A percentile compares a stretch with the other conserved stretches of the same genome.
These are phyloP conservation scores for Cavia porcellus DNA, from an alignment of 2,113 vertebrate species.

Conservation along the genomic window DNA sequence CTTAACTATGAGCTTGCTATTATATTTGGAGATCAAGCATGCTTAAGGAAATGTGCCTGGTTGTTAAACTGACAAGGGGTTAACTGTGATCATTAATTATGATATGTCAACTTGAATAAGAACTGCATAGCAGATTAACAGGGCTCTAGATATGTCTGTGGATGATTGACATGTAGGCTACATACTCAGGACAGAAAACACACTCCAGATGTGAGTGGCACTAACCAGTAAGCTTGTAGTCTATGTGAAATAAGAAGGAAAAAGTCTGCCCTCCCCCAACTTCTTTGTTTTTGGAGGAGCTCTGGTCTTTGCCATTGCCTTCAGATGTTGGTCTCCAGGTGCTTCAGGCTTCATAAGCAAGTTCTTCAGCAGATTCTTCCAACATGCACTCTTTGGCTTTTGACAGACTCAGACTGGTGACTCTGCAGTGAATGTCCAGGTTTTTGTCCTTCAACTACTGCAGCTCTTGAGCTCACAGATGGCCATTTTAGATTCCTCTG, in stretches of 20 bases:
- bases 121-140: background rate
- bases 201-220: background rate
- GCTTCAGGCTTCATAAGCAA: background rate
- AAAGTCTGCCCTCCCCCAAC: background rate
- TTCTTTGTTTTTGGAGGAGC: background rate
- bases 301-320: background rate
- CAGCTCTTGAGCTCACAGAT: background rate
- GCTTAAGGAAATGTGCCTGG: background rate
- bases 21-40: background rate
- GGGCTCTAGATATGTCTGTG: background rate
- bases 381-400: background rate
- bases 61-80: background rate
- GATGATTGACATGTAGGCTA: background rate
- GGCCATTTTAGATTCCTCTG: background rate
- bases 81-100: background rate
- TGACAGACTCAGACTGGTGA: background rate
- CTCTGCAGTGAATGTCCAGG: background rate
- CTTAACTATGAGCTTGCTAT: background rate
- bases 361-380: background rate
- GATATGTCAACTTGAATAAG: background rate
- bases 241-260: background rate
- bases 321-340: background rate
- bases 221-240: background rate
- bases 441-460: background rate
- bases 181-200: background rate